These are phyloP conservation scores for Odobenus rosmarus DNA, from an alignment of 2,113 vertebrate species.

Conservation along the genomic window DNA sequence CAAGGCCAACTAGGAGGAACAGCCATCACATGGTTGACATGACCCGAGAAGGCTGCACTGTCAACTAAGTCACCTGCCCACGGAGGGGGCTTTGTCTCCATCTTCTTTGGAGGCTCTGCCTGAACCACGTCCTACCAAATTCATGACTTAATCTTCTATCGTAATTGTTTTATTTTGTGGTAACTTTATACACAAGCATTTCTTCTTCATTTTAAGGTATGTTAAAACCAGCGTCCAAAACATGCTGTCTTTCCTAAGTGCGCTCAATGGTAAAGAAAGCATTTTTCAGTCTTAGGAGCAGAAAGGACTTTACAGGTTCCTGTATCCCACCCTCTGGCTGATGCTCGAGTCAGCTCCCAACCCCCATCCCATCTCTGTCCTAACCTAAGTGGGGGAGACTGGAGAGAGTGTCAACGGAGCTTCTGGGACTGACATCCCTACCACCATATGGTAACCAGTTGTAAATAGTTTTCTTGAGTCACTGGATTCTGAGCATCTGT, in stretches of 20 bases:
- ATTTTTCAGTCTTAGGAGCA: not conserved
- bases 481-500: not conserved
- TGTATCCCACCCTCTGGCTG: not conserved
- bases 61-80: not conserved
- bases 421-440: not conserved
- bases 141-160: not conserved
- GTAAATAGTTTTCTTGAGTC: not conserved
- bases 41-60: not conserved
- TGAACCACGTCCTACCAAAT: not conserved
- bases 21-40: not conserved
- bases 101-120: not conserved
- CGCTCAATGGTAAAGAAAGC: slow-evolving; percentile 17
- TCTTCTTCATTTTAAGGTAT: not conserved
- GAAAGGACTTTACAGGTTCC: not conserved
- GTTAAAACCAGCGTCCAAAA: not conserved
- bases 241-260: not conserved
- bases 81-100: not conserved
- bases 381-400: not conserved
- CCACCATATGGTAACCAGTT: not conserved
- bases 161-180: not conserved
- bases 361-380: not conserved
- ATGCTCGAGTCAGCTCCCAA: not conserved
- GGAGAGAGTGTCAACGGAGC: not conserved
- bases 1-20: slow-evolving; percentile 90
- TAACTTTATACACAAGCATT: not conserved